Evolutionary conservation across 2,113 vertebrate species (phyloP).

Genomic region (Paradoxurus hermaphroditus): DNA sequence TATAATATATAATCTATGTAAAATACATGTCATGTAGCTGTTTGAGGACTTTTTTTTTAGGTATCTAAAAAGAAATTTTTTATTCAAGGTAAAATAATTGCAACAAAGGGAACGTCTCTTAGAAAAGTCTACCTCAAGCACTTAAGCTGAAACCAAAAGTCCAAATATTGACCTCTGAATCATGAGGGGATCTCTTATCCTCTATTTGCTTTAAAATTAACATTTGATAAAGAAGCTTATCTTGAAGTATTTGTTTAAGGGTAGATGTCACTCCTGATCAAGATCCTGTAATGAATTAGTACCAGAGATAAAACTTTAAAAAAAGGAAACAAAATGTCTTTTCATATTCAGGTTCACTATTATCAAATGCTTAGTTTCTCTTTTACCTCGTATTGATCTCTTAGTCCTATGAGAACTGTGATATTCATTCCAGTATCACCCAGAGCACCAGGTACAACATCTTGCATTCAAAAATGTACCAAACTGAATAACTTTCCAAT

Average conservation of each 20-base stretch:
- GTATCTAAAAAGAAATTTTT: background rate
- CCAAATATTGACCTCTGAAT: constrained; percentile 29
- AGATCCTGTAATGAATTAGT: constrained; percentile 2
- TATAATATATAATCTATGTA: too few species aligned
- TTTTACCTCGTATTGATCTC: background rate
- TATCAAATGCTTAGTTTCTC: background rate
- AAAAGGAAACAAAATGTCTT: background rate
- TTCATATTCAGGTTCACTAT: background rate
- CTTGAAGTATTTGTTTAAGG: constrained; percentile 37
- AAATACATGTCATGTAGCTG: background rate
- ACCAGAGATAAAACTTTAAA: background rate
- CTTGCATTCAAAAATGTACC: background rate
- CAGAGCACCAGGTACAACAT: background rate
- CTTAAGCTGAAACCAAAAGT: background rate
- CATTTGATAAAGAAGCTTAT: background rate
- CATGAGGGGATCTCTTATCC: background rate
- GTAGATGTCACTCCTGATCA: constrained; percentile 29
- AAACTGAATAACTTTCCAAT: background rate
- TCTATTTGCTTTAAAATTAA: constrained; percentile 41
- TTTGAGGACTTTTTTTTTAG: background rate
- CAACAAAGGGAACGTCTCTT: background rate
- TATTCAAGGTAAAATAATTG: background rate
- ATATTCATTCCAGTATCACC: background rate
- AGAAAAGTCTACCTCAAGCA: background rate
- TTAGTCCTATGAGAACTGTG: background rate